Conservation (phyloP, 2,888 invertebrate species). For the Chrysolina haemoptera region DNA sequence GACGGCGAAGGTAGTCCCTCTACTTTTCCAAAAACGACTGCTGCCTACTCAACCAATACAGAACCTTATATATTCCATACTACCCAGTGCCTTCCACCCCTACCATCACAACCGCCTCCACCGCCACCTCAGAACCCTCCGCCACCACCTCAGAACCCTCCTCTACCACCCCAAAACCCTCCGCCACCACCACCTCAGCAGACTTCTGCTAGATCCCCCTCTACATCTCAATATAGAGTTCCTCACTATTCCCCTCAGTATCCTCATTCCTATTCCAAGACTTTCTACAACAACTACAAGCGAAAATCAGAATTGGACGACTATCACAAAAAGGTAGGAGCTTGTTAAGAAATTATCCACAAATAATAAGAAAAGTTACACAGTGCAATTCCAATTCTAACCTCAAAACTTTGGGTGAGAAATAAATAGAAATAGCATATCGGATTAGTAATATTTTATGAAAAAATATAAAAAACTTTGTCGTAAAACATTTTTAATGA, state of each 20-base stretch:
- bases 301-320: conserved; percentile 3
- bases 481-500: no score
- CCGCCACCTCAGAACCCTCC: conserved; percentile 27
- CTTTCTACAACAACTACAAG: conserved; percentile 13
- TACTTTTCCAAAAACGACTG: neutral
- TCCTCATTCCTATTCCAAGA: conserved; percentile 2
- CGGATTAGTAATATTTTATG: no score
- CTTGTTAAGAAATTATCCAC: neutral
- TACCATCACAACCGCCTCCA: conserved; percentile 20
- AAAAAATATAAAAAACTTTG: neutral
- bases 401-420: no score
- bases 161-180: conserved; percentile 7
- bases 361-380: neutral
- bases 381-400: neutral
- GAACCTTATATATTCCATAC: neutral
- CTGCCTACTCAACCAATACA: neutral
- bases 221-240: neutral
- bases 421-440: no score
- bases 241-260: neutral
- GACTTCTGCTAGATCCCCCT: neutral
- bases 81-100: conserved; percentile 5
- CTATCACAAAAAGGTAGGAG: conserved; percentile 15
- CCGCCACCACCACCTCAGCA: conserved; percentile 24
- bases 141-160: conserved; percentile 23
- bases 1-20: neutral